Evolutionary conservation across 2,113 vertebrate species (phyloP).

Genomic region (Siphamia tubifer): DNA sequence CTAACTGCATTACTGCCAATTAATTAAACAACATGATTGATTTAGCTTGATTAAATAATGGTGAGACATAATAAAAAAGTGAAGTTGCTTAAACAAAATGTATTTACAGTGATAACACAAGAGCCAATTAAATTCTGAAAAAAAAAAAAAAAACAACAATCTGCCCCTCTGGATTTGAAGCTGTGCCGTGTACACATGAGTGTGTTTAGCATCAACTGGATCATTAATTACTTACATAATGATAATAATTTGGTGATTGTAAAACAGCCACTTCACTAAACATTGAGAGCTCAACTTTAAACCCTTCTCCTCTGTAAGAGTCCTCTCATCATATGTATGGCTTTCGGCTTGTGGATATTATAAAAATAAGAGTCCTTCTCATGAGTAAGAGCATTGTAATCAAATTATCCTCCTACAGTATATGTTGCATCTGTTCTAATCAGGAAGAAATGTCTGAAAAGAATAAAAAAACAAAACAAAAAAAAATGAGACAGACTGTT

Average conservation of each 20-base stretch:
- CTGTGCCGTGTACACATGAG: neutral
- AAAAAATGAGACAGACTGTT: slow-evolving; percentile 2
- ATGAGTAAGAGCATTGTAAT: slow-evolving; percentile 69
- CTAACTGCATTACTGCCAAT: neutral
- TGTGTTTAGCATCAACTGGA: too few species aligned
- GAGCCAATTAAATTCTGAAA: neutral
- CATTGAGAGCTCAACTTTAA: too few species aligned
- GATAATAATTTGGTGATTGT: too few species aligned
- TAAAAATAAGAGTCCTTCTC: slow-evolving; percentile 13
- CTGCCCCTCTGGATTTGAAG: neutral
- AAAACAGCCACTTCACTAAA: too few species aligned
- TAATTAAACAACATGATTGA: neutral
- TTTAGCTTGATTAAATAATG: neutral
- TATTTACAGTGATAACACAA: neutral
- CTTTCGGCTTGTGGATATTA: neutral
- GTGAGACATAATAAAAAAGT: too few species aligned
- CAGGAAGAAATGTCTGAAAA: too few species aligned
- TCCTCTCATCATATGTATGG: too few species aligned
- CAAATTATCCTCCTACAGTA: too few species aligned
- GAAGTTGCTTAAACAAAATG: neutral
- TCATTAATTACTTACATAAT: too few species aligned
- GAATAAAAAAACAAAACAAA: neutral
- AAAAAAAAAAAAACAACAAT: neutral
- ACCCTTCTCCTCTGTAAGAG: too few species aligned
- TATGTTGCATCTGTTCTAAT: too few species aligned